These are phyloP conservation scores for Himalopsyche phryganea DNA, from an alignment of 1,140 invertebrate species.

Conservation along the genomic window DNA sequence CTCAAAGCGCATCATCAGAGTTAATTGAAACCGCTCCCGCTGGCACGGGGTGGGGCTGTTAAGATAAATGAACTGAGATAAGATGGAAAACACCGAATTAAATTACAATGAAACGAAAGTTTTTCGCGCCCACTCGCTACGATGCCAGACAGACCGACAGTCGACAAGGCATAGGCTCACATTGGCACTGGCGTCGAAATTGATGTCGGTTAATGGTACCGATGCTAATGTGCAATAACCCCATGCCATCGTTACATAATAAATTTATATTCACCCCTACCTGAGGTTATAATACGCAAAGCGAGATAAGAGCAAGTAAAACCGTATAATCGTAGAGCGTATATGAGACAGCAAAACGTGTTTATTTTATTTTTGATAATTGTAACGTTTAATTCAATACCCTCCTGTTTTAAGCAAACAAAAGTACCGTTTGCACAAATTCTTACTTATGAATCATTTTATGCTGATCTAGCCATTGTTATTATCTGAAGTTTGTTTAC, in stretches of 20 bases:
- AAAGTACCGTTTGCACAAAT: too few relatives aligned
- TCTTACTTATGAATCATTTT: too few relatives aligned
- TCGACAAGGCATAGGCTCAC: neutral
- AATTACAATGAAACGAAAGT: constrained; percentile 36
- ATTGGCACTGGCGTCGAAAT: constrained; percentile 2
- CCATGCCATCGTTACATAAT: too few relatives aligned
- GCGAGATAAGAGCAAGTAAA: neutral
- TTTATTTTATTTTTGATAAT: too few relatives aligned
- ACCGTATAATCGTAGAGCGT: too few relatives aligned
- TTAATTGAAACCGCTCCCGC: constrained; percentile 33
- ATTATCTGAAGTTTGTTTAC: too few relatives aligned
- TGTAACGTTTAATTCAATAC: too few relatives aligned
- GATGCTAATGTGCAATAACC: too few relatives aligned
- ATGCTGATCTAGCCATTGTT: too few relatives aligned
- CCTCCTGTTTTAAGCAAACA: too few relatives aligned
- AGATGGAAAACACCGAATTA: constrained; percentile 34
- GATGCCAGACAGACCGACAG: neutral
- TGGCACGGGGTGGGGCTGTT: constrained; percentile 16
- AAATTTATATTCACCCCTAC: too few relatives aligned
- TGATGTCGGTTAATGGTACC: constrained; percentile 2
- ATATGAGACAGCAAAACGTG: too few relatives aligned
- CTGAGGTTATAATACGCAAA: neutral
- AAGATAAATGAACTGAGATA: constrained; percentile 35
- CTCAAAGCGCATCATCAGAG: constrained; percentile 20
- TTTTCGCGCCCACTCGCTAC: constrained; percentile 5